These are phyloP conservation scores for Proteles cristata DNA, from an alignment of 2,113 vertebrate genomes.

Conservation along the genomic window DNA sequence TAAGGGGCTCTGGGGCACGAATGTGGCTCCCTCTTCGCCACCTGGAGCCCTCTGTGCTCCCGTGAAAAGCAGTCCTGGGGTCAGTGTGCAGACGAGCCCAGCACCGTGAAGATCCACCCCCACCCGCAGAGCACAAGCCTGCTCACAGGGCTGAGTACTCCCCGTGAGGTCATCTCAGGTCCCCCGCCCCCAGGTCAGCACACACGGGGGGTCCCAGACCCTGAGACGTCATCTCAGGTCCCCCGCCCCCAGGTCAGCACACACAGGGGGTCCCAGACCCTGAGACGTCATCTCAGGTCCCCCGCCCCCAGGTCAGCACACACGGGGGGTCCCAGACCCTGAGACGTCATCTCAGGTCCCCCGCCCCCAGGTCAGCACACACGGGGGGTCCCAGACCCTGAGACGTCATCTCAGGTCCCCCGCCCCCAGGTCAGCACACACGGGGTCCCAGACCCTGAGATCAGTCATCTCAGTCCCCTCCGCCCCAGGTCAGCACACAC, in stretches of 20 bases:
- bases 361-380: neutral
- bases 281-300: too few relatives aligned
- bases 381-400: too few relatives aligned
- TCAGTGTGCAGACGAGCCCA: fast-evolving
- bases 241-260: neutral
- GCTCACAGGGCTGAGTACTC: neutral
- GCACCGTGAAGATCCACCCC: neutral
- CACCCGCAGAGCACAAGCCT: neutral
- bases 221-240: too few relatives aligned
- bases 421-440: neutral
- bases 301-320: too few relatives aligned
- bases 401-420: neutral
- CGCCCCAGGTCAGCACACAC: neutral
- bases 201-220: neutral
- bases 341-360: neutral
- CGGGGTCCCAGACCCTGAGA: too few relatives aligned
- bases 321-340: too few relatives aligned
- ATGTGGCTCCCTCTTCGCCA: fast-evolving
- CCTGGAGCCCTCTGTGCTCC: neutral
- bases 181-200: too few relatives aligned
- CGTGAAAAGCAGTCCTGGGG: neutral
- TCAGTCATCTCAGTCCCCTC: too few relatives aligned
- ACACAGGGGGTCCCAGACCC: neutral
- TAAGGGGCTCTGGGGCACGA: neutral
- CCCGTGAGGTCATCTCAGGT: neutral